phyloP scores from a whole-genome alignment of 2,113 vertebrate species.

The Cyanocitta stelleri region DNA sequence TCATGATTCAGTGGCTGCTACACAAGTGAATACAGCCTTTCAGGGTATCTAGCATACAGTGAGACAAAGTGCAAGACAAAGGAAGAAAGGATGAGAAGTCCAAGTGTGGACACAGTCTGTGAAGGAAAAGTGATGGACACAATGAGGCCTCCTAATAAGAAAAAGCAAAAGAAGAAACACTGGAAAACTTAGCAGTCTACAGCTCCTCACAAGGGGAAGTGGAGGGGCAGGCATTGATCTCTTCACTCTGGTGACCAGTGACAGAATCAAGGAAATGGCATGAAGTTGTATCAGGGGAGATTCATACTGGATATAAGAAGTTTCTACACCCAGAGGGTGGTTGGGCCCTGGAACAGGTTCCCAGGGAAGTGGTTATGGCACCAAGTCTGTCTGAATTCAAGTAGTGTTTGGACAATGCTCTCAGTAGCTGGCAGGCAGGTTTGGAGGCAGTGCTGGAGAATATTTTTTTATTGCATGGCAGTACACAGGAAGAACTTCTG shows the following conservation, averaged over 20 bases:
- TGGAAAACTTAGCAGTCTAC: background rate
- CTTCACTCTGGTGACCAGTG: background rate
- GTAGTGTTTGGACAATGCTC: background rate
- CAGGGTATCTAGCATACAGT: background rate
- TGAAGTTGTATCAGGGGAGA: background rate
- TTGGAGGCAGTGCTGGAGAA: background rate
- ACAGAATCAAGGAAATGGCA: background rate
- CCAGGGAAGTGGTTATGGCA: background rate
- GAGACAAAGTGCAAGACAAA: background rate
- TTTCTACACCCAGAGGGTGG: background rate
- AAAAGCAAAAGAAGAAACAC: background rate
- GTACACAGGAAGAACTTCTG: background rate
- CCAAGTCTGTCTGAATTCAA: background rate
- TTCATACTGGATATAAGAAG: background rate
- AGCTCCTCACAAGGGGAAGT: background rate
- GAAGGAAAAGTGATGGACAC: background rate
- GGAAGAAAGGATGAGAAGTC: background rate
- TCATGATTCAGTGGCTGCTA: background rate
- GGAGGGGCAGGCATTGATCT: background rate
- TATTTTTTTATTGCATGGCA: background rate
- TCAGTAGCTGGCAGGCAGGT: background rate
- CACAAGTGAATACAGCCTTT: background rate
- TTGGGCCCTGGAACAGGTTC: background rate
- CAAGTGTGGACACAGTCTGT: background rate
- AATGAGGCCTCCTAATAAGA: background rate